These are phyloP conservation scores for Rhopalosiphum padi DNA, from an alignment of 1,140 invertebrate species.

Conservation along the genomic window DNA sequence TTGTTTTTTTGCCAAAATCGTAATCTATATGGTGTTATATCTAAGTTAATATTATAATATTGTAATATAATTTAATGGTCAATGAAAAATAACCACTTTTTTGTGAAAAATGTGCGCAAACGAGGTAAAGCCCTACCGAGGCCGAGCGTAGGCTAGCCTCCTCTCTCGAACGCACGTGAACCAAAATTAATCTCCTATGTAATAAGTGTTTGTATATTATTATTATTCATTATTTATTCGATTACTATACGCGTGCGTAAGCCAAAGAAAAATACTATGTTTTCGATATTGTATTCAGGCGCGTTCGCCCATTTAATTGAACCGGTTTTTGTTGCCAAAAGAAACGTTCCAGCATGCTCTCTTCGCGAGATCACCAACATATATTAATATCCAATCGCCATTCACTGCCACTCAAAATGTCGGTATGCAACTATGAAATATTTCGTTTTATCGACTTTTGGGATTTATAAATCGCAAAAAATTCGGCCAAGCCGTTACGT, in stretches of 20 bases:
- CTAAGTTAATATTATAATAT: too few relatives aligned
- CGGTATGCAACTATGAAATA: not conserved
- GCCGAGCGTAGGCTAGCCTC: too few relatives aligned
- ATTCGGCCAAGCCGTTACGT: not conserved
- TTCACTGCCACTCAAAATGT: not conserved
- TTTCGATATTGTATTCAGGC: conserved; percentile 33
- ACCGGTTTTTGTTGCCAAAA: conserved; percentile 49
- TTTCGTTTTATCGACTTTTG: not conserved
- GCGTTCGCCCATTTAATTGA: conserved; percentile 21
- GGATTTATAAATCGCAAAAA: not conserved
- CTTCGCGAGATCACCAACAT: not conserved
- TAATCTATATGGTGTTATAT: too few relatives aligned
- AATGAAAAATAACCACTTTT: not conserved
- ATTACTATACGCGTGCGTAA: not conserved
- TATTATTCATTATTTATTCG: not conserved
- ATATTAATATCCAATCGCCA: not conserved
- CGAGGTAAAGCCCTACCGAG: not conserved
- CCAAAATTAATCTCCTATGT: not conserved
- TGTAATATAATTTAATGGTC: not conserved
- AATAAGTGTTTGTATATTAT: not conserved
- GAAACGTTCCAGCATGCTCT: not conserved
- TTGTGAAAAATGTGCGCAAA: not conserved
- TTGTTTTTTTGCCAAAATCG: too few relatives aligned
- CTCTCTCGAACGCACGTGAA: not conserved
- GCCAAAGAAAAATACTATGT: conserved; percentile 24